phyloP scores from a whole-genome alignment of 2,797 vertebrate species.

The Neosalanx taihuensis region DNA sequence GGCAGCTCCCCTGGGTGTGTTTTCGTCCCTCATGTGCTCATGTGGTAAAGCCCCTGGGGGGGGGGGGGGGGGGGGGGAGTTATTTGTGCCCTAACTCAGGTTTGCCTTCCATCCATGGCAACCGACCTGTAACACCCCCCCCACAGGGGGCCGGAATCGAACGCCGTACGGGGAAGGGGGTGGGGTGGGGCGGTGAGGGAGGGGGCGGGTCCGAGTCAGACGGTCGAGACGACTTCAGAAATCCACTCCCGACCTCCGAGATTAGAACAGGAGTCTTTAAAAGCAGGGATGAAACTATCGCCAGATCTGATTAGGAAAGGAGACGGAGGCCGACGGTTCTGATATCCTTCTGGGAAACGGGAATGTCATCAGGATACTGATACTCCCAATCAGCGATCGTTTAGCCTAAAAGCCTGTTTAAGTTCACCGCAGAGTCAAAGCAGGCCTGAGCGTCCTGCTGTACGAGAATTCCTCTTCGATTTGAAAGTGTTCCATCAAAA shows the following conservation, averaged over 20 bases:
- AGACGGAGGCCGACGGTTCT: not conserved
- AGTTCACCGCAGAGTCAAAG: not conserved
- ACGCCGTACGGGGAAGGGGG: not conserved
- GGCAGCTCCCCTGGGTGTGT: not conserved
- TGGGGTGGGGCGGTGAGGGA: too few species aligned
- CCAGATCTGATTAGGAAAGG: not conserved
- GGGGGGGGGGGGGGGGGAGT: slow-evolving; percentile 48
- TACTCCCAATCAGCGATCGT: not conserved
- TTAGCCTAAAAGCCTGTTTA: not conserved
- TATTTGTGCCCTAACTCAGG: not conserved
- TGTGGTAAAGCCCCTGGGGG: slow-evolving; percentile 21
- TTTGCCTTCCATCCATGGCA: slow-evolving; percentile 34
- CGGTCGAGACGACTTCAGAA: not conserved
- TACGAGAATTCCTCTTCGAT: not conserved
- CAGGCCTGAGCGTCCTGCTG: not conserved
- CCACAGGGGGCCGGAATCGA: slow-evolving; percentile 8
- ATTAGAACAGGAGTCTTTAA: slow-evolving; percentile 13
- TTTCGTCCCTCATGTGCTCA: slow-evolving; percentile 28
- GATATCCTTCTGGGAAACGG: not conserved
- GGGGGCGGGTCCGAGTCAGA: not conserved
- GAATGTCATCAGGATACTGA: not conserved
- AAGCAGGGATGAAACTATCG: not conserved
- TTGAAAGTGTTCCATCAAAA: not conserved
- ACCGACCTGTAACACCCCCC: slow-evolving; percentile 26
- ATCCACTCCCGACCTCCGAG: not conserved